phyloP scores from a whole-genome alignment of 2,888 invertebrate species.

The Timema cristinae region DNA sequence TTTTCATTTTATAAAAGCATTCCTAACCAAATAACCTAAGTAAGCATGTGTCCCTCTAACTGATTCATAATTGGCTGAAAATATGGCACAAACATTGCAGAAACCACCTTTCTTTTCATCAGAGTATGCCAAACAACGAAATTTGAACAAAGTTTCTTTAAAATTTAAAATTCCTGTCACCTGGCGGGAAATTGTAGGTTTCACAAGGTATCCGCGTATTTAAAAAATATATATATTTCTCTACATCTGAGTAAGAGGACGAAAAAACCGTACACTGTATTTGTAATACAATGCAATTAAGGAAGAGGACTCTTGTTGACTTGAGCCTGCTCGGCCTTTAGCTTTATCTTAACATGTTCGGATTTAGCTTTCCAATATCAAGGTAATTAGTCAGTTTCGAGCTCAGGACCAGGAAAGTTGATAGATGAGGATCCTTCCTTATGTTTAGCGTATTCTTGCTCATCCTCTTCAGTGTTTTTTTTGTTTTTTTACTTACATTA shows the following conservation, averaged over 20 bases:
- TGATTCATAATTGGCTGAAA: background rate
- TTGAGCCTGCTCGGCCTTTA: background rate
- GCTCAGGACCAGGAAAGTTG: background rate
- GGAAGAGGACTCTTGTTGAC: background rate
- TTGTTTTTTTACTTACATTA: background rate
- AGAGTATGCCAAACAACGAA: slow-evolving; percentile 10
- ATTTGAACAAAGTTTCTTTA: slow-evolving; percentile 7
- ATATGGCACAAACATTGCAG: background rate
- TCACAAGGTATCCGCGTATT: slow-evolving; percentile 3
- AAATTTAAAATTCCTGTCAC: slow-evolving; percentile 7
- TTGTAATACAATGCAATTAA: background rate
- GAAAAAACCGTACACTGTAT: background rate
- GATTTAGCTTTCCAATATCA: background rate
- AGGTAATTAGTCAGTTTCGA: background rate
- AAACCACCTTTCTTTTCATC: slow-evolving; percentile 7
- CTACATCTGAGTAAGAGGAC: background rate
- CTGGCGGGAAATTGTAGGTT: background rate
- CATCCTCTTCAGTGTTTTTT: background rate
- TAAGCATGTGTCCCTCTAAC: background rate
- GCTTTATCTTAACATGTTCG: background rate
- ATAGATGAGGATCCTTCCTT: background rate
- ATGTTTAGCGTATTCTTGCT: background rate
- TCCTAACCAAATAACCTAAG: background rate
- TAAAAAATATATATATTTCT: background rate
- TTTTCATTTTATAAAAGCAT: background rate